Percentiles rank a stretch among this genome's conserved stretches.
Conservation (phyloP, 1,140 invertebrate species). For the Anastrepha obliqua region DNA sequence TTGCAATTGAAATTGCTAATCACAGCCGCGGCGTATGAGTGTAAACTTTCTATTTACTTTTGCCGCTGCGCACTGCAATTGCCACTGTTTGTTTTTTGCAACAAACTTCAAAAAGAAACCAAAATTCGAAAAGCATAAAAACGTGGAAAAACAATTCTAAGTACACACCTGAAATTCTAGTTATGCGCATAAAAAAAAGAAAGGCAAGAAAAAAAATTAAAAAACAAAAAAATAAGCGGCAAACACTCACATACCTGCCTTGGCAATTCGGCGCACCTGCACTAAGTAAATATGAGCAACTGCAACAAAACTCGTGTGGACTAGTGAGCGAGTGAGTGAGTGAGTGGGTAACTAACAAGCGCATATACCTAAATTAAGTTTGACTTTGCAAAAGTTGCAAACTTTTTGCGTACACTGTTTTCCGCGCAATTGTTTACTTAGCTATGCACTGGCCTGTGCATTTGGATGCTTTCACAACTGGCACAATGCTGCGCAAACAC, state of each 20-base stretch:
- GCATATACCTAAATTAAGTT: slow-evolving; percentile 35
- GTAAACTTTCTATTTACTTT: slow-evolving; percentile 27
- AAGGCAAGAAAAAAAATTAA: neutral
- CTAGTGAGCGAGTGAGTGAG: neutral
- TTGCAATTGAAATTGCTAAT: slow-evolving; percentile 37
- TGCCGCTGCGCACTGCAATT: slow-evolving; percentile 11
- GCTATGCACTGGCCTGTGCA: neutral
- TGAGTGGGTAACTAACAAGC: slow-evolving; percentile 5
- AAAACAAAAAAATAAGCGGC: neutral
- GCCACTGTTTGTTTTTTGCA: slow-evolving; percentile 19
- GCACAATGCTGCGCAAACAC: neutral
- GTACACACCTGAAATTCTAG: slow-evolving; percentile 11
- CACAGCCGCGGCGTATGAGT: slow-evolving; percentile 12
- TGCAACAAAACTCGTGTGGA: neutral
- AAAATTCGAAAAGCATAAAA: neutral
- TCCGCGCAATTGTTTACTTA: neutral
- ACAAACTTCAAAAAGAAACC: neutral
- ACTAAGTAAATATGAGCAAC: slow-evolving; percentile 37
- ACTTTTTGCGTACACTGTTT: slow-evolving; percentile 45
- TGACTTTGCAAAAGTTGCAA: slow-evolving; percentile 33
- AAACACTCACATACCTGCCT: neutral
- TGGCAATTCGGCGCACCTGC: neutral
- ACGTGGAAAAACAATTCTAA: slow-evolving; percentile 32
- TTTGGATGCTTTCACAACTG: neutral
- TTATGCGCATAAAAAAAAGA: neutral